Evolutionary conservation across 2,888 invertebrate genomes (phyloP).

Genomic region (Phania funesta): DNA sequence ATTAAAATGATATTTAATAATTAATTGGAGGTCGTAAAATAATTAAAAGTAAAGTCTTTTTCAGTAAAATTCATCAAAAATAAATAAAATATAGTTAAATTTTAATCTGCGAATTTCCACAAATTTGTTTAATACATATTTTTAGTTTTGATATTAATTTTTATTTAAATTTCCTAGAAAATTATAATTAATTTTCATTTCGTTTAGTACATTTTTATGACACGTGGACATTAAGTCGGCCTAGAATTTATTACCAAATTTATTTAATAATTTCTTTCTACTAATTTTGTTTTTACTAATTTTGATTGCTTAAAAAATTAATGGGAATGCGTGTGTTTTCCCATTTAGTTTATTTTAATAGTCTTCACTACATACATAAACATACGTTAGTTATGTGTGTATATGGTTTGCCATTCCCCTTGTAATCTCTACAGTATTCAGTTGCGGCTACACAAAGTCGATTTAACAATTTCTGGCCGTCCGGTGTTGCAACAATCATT

Average conservation of each 20-base stretch:
- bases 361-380: too few relatives aligned
- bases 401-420: too few relatives aligned
- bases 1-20: not conserved
- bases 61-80: not conserved
- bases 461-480: too few relatives aligned
- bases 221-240: not conserved
- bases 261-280: not conserved
- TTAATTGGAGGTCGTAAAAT: conserved; percentile 25
- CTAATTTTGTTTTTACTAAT: not conserved
- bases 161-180: conserved; percentile 3
- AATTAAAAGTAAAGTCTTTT: conserved; percentile 10
- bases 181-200: not conserved
- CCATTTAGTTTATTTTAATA: too few relatives aligned
- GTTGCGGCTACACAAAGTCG: too few relatives aligned
- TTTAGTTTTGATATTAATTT: not conserved
- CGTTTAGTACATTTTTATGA: not conserved
- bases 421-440: too few relatives aligned
- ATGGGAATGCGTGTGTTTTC: not conserved
- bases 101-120: not conserved
- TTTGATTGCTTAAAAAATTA: conserved; percentile 2
- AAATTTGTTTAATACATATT: not conserved
- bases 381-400: too few relatives aligned
- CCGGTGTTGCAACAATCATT: too few relatives aligned
- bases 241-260: not conserved
- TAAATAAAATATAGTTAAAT: not conserved